Base-by-base conservation (phyloP, 2,888 invertebrate species). In the Zygogramma bicolorata region DNA sequence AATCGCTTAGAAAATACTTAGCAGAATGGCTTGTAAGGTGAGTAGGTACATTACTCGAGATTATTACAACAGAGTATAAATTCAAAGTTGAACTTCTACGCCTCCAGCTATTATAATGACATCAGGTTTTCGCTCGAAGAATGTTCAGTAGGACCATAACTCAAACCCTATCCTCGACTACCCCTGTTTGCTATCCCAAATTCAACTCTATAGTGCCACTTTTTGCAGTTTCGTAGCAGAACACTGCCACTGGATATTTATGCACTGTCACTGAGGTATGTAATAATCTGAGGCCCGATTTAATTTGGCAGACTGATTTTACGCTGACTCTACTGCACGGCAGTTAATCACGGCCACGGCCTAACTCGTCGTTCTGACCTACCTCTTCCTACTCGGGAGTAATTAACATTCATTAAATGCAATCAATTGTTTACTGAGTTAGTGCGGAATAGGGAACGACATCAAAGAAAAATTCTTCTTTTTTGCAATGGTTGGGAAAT, bases 261-360 rank as follows among this genome's bases (percentile, higher is more conserved):
- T 91, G 90, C 90, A 90, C 90, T 90, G 90, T 90, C 90, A 90
- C 90, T 90, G 90, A 90, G 90, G 90, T 91, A 91, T 91, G 91
- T 91, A 91, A 91, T 91, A 91, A 91, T 91, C 91, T 90, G 90
- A 89, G 89, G 89, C 90, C 87, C 90, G 91, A 91, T 91, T 91
- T 91, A 91, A 91, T 91, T 91, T 91, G 90, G 90, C 89, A 90
- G 90, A 90, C 91, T 91, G 91, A 91, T 91, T 91, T 91, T 90
- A 90, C 90, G 90, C 90, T 90, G 89, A 87, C 86, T 85, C 86
- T 84, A 85, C 84, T 84, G 84, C 84, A 84, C 81, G 82, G 86
- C 85, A 86, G 86, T 87, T 87, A 87, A 87, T 87, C 87, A 87
- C 86, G 84, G 82, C 78, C 87, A 87, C 86, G 84, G 82, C 78